Evolutionary conservation across 2,888 invertebrate species (phyloP).

Genomic region (Cyaniris semiargus): DNA sequence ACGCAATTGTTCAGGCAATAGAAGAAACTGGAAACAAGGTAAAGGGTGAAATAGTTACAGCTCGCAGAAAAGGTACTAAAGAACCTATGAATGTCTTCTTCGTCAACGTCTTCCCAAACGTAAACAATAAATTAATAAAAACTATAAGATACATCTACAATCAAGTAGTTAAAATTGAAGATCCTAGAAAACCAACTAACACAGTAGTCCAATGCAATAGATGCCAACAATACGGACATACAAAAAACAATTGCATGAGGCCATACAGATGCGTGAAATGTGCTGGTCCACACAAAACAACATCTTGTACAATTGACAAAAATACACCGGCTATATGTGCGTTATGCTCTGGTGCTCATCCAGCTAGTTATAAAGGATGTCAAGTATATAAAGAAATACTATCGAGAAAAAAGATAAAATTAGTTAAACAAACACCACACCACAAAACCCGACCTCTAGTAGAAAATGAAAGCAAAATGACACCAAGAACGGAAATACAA

Average conservation of each 20-base stretch:
- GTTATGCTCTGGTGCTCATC: constrained; percentile 37
- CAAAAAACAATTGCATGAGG: constrained; percentile 26
- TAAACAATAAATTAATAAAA: not conserved
- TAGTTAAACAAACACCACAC: not conserved
- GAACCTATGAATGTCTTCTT: not conserved
- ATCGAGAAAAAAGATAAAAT: not conserved
- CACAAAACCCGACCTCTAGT: not conserved
- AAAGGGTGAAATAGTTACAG: not conserved
- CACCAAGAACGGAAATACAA: not conserved
- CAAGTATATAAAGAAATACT: constrained; percentile 40
- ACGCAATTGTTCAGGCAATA: not conserved
- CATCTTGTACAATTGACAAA: not conserved
- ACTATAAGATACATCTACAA: not conserved
- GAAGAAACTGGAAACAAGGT: constrained; percentile 6
- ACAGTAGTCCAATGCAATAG: constrained; percentile 9
- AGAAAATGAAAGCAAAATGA: not conserved
- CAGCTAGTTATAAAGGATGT: constrained; percentile 40
- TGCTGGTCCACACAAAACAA: constrained; percentile 24
- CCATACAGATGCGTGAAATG: constrained; percentile 31
- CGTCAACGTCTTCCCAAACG: not conserved
- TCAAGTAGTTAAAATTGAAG: not conserved
- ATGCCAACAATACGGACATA: constrained; percentile 26
- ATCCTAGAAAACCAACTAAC: not conserved
- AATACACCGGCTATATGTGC: constrained; percentile 37
- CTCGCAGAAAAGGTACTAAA: not conserved